Conservation (phyloP, 1,140 invertebrate genomes). For the Trichonephila clavata region DNA sequence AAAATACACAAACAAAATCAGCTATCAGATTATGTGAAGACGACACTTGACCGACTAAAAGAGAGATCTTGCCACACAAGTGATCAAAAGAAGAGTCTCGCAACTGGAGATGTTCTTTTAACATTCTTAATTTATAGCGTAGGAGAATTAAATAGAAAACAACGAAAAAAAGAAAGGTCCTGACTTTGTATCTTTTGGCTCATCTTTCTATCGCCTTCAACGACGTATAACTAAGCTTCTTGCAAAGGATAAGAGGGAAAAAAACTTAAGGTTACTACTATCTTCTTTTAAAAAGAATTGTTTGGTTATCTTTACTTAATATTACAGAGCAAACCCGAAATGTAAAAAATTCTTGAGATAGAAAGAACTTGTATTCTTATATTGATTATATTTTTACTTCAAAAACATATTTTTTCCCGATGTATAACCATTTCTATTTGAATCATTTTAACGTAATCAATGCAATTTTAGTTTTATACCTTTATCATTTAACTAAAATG, state of each 20-base stretch:
- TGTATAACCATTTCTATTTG: no score
- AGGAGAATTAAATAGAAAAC: background rate
- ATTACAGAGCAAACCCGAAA: no score
- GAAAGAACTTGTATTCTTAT: no score
- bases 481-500: no score
- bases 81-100: background rate
- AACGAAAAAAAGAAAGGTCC: background rate
- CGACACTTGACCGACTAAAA: slow-evolving; percentile 66
- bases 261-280: no score
- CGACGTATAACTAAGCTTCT: background rate
- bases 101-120: slow-evolving; percentile 4
- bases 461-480: no score
- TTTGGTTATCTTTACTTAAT: no score
- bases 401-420: no score
- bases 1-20: slow-evolving; percentile 45
- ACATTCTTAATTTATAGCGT: slow-evolving; percentile 29
- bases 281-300: no score
- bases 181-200: slow-evolving; percentile 5
- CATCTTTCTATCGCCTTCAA: background rate
- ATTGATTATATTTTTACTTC: no score
- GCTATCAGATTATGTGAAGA: slow-evolving; percentile 69
- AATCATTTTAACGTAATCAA: no score
- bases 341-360: no score
- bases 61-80: slow-evolving; percentile 28
- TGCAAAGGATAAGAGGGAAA: background rate